These are phyloP conservation scores for Trachythela sp. DNA, from an alignment of 64 coral and sea anemone genomes.

Conservation along the genomic window DNA sequence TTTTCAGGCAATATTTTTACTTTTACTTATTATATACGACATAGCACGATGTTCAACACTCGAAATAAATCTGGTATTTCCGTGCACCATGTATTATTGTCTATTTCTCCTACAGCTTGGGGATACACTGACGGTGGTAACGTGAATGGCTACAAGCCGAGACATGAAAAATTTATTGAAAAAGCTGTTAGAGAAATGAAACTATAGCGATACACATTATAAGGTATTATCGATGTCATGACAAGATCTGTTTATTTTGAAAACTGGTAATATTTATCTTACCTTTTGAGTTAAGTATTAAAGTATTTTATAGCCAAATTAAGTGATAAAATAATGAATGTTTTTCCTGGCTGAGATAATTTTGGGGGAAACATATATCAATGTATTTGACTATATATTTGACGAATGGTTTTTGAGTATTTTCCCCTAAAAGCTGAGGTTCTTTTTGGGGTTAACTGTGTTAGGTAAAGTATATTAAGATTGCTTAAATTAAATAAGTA, in stretches of 20 bases:
- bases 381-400: no score
- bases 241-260: no score
- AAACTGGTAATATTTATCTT: background rate
- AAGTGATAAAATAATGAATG: background rate
- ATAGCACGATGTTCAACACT: no score
- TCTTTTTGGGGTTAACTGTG: no score
- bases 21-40: no score
- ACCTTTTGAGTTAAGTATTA: background rate
- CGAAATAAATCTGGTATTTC: no score
- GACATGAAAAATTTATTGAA: constrained; percentile 6
- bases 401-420: no score
- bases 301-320: background rate
- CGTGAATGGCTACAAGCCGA: background rate
- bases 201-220: background rate
- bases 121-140: constrained; percentile 74
- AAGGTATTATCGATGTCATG: background rate
- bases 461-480: no score
- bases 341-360: no score
- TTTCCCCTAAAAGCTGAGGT: no score
- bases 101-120: constrained; percentile 67
- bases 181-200: constrained; percentile 18
- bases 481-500: no score
- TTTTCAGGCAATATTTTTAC: background rate
- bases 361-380: no score
- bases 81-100: background rate